Evolutionary conservation across 2,113 vertebrate genomes (phyloP), one percentile per base, ranked within the genome.

Genomic region (Spermophilus dauricus): DNA sequence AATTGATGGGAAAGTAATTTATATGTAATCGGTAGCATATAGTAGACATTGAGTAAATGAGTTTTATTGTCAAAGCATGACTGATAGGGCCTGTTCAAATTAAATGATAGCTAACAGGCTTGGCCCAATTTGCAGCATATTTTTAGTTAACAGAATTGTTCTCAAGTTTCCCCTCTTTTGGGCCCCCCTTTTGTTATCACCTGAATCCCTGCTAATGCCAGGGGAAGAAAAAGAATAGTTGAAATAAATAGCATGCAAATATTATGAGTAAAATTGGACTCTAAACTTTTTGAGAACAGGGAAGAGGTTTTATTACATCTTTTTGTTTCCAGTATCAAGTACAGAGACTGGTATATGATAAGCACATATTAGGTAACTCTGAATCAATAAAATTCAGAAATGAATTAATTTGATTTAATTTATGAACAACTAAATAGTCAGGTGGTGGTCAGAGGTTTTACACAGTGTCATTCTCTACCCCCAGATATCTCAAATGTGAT

Each of bases 81-180:
- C 53, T 51, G 34, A 70, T 63, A 48, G 42, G 51, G 22, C 51
- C 67, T 93, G 16, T 89, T 89, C 56, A 63, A 86, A 85, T 85
- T 17, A 67, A 45, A 86, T 28, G 30, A 67, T 39, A 37, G 22
- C 22, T 73, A 56, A 53, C 73, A 30, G n/a, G 69, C 48, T 93
- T 73, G 65, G 67, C n/a, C 85, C 32, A 90, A n/a, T 72, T 85
- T 72, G 53, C 28, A 88, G 22, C 73, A 45, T 30, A 85, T 78
- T 80, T 90, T 96, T 80, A 90, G n/a, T 56, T 86, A 69, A 81
- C 28, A 91, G 58, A 72, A 28, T 70, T 93, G 65, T 53, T 96
- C 65, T 86, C 37, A 86, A 58, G 20, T 82, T 86, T 81, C 24
- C 56, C 20, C 42, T 45, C 56, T 90, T 86, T 86, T 80, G 73